phyloP scores from a whole-genome alignment of 2,888 invertebrate species.

The Cinara cedri region DNA sequence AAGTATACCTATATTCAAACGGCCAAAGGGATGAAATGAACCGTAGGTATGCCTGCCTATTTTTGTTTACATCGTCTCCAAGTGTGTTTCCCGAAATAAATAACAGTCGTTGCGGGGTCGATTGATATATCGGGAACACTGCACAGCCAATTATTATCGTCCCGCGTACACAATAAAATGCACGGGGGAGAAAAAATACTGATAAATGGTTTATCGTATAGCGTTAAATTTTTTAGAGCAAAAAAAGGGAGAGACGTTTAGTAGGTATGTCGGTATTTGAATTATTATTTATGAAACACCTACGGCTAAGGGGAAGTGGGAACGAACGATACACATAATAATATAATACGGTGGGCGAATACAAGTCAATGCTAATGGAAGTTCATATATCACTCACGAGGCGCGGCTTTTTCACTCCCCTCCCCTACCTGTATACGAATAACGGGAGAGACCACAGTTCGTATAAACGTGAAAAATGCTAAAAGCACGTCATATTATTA shows the following conservation, averaged over 20 bases:
- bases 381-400: slow-evolving; percentile 4
- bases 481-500: neutral
- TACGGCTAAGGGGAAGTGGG: neutral
- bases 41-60: too few species aligned
- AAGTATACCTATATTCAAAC: too few species aligned
- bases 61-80: too few species aligned
- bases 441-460: neutral
- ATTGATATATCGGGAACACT: neutral
- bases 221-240: neutral
- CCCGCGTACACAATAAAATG: neutral
- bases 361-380: slow-evolving; percentile 39
- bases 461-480: neutral
- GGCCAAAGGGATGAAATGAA: too few species aligned
- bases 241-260: neutral
- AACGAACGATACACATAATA: neutral
- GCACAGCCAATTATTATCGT: neutral
- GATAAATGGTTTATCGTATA: slow-evolving; percentile 26
- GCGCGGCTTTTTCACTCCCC: neutral
- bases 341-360: neutral
- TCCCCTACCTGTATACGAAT: neutral
- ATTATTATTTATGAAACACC: neutral
- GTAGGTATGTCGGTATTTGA: slow-evolving; percentile 8
- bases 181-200: neutral
- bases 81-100: too few species aligned
- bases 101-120: too few species aligned